Evolutionary conservation across 2,113 vertebrate species (phyloP).

Genomic region (Sphyrna mokarran): DNA sequence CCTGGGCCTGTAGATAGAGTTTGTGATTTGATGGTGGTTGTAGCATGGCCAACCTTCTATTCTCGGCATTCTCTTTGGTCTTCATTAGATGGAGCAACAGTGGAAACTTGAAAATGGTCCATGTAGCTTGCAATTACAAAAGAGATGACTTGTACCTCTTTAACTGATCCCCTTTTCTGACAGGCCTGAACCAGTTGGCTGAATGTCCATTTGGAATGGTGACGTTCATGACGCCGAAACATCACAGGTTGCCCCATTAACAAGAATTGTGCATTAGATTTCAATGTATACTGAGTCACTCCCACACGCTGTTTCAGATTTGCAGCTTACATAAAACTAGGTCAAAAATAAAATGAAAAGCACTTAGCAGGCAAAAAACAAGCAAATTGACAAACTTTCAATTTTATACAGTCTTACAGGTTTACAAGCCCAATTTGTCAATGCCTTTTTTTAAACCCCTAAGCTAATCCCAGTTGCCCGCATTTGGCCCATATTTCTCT

Average conservation of each 20-base stretch:
- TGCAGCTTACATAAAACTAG: background rate
- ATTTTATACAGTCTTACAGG: background rate
- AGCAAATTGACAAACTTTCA: background rate
- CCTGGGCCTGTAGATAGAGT: background rate
- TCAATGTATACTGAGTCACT: background rate
- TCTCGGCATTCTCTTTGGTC: background rate
- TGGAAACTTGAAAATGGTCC: background rate
- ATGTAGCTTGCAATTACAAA: background rate
- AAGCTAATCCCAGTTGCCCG: no score
- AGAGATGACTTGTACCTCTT: background rate
- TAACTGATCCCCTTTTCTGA: background rate
- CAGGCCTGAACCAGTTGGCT: background rate
- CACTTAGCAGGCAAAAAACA: background rate
- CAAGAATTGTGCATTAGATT: background rate
- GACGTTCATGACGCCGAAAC: background rate
- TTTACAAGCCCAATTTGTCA: no score
- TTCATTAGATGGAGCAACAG: background rate
- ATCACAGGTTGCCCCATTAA: background rate
- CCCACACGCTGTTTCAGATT: background rate
- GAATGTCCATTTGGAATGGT: background rate
- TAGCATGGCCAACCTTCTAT: background rate
- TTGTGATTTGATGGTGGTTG: background rate
- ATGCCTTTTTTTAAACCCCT: no score
- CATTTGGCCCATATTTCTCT: no score
- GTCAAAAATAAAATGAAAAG: background rate